Evolutionary conservation across 1,140 invertebrate genomes (phyloP), one percentile per base, ranked within the genome.

Genomic region (Pseudachorutes palmiensis): DNA sequence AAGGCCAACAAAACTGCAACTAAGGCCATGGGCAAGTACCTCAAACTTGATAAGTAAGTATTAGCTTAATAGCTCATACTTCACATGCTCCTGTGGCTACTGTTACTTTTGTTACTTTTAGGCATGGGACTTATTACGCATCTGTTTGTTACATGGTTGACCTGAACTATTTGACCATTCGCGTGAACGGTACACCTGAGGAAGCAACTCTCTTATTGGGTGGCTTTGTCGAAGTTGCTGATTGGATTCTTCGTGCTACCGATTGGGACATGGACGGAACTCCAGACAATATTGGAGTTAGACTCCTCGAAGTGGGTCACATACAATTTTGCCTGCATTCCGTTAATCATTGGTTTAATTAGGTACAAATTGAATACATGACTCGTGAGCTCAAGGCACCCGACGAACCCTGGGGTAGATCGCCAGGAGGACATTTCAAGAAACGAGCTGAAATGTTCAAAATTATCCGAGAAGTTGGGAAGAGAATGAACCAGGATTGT

Each of bases 261-360:
- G 62, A 64, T 64, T 64, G 41, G 24, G 29, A 64, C 29, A 48
- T 22, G 2, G 62, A 64, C 48, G 45, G 45, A 2, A 51, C 2
- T 16, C 36, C 62, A 16, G 62, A 64, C 29, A 64, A 64, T 31
- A 49, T 51, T 30, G 62, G 62, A 2, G 26, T 64, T 19, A 29
- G 22, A 32, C 36, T 64, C 12, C 14, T 26, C 9, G 62, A 64
- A 41, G 45, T 55, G n/a, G 26, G 12, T 19, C 30, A 31, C 48
- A 64, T 64, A 24, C 16, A 64, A 3, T 51, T 2, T 26, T 64
- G 2, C 36, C 12, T 26, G 19, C 24, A 5, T n/a, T n/a, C n/a
- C n/a, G n/a, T n/a, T n/a, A n/a, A n/a, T n/a, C n/a, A n/a, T n/a
- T n/a, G n/a, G n/a, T n/a, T n/a, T n/a, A n/a, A n/a, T n/a, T 33